These are phyloP conservation scores for Drosophila equinoxialis DNA, from an alignment of 1,140 invertebrate species.

Conservation along the genomic window DNA sequence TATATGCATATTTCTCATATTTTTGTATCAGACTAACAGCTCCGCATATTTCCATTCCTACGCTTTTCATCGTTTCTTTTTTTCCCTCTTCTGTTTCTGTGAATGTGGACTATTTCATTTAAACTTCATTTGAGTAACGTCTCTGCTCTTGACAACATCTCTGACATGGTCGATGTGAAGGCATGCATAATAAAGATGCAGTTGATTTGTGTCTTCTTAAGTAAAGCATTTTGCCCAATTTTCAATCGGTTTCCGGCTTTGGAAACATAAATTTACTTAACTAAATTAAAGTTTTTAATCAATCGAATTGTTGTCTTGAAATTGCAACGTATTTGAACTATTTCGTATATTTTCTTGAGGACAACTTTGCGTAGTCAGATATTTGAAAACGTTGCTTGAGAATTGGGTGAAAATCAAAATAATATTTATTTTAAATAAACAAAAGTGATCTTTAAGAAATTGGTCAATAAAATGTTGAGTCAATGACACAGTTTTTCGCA, in stretches of 20 bases:
- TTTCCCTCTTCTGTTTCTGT: not conserved
- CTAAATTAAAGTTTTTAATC: no score
- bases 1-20: conserved; percentile 11
- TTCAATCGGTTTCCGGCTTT: not conserved
- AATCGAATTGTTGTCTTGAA: no score
- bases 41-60: not conserved
- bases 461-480: no score
- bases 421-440: no score
- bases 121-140: conserved; percentile 6
- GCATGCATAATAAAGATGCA: conserved; percentile 3
- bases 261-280: not conserved
- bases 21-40: not conserved
- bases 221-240: not conserved
- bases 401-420: no score
- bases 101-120: not conserved
- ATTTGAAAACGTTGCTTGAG: no score
- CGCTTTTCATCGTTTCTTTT: not conserved
- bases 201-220: not conserved
- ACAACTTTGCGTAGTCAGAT: no score
- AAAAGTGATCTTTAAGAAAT: no score
- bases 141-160: conserved; percentile 4
- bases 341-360: no score
- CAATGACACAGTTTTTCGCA: no score
- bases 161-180: not conserved
- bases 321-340: no score